Conservation (phyloP, 37 sponge, comb jelly and placozoan species). For the Halichondria panicea region DNA sequence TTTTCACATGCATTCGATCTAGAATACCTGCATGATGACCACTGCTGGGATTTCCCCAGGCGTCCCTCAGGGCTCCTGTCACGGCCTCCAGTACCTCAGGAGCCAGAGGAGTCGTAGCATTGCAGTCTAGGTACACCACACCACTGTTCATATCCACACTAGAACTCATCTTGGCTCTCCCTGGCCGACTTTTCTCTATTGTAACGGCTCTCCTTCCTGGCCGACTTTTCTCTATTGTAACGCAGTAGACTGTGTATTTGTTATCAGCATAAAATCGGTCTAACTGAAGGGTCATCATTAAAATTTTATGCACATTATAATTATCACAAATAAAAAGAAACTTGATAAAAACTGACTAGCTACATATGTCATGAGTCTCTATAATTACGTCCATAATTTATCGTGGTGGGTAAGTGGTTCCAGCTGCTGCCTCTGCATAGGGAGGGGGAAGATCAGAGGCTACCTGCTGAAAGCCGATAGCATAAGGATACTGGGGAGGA, state of each 20-base stretch:
- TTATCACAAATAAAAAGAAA: too few relatives aligned
- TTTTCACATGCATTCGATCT: neutral
- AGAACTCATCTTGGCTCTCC: neutral
- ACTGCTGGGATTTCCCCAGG: slow-evolving; percentile 92
- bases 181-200: too few relatives aligned
- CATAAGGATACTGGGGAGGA: neutral
- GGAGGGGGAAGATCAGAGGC: neutral
- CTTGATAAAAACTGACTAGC: too few relatives aligned
- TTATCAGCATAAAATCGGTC: too few relatives aligned
- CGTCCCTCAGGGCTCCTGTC: slow-evolving; percentile 38
- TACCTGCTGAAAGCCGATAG: neutral
- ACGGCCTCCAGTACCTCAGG: slow-evolving; percentile 70
- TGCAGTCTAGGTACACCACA: slow-evolving; percentile 90
- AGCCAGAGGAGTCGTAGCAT: slow-evolving; percentile 86
- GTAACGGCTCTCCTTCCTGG: too few relatives aligned
- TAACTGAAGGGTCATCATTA: too few relatives aligned
- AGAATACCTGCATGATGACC: slow-evolving; percentile 49
- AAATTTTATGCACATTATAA: too few relatives aligned
- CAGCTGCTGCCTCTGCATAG: neutral
- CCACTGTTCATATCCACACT: neutral
- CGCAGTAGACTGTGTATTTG: too few relatives aligned
- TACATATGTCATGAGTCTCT: too few relatives aligned
- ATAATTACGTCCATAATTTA: too few relatives aligned
- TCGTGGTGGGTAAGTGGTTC: neutral
- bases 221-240: too few relatives aligned